Conservation (phyloP, 2,888 invertebrate genomes). For the Hirtodrosophila histrioides region DNA sequence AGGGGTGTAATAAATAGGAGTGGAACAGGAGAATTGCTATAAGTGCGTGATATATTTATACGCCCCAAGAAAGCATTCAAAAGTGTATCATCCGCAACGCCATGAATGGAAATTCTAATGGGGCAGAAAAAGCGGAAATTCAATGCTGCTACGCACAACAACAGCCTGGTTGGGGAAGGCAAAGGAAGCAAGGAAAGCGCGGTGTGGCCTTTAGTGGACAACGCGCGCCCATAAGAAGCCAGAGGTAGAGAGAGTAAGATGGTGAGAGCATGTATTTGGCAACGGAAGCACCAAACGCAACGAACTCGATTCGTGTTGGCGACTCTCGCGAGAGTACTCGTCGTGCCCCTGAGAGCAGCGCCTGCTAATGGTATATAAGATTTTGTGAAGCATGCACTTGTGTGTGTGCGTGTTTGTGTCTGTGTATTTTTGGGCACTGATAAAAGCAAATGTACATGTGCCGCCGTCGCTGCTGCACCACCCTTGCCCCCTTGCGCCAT, state of each 20-base stretch:
- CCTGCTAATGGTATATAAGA: slow-evolving; percentile 59
- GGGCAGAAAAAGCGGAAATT: slow-evolving; percentile 58
- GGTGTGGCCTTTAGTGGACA: slow-evolving; percentile 32
- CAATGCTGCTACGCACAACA: slow-evolving; percentile 47
- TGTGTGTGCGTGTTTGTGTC: slow-evolving; percentile 12
- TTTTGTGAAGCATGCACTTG: slow-evolving; percentile 43
- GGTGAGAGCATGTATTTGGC: slow-evolving; percentile 11
- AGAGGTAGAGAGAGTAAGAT: slow-evolving; percentile 3
- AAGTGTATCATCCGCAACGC: slow-evolving; percentile 45
- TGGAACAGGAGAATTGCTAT: slow-evolving; percentile 36
- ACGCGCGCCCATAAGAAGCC: slow-evolving; percentile 12
- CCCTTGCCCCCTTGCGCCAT: neutral
- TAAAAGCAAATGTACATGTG: slow-evolving; percentile 72
- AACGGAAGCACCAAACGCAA: slow-evolving; percentile 38
- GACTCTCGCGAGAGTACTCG: slow-evolving; percentile 65
- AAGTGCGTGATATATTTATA: slow-evolving; percentile 52
- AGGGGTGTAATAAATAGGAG: slow-evolving; percentile 28
- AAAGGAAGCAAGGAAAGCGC: neutral
- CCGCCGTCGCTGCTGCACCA: slow-evolving; percentile 27
- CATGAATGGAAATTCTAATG: slow-evolving; percentile 55
- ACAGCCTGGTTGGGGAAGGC: slow-evolving; percentile 35
- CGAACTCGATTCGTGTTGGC: slow-evolving; percentile 47
- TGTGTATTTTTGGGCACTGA: slow-evolving; percentile 62
- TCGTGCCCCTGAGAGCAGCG: slow-evolving; percentile 61
- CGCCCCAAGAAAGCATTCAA: slow-evolving; percentile 49